Percentiles rank a stretch among this genome's conserved stretches.
These are phyloP conservation scores for Corbicula japonica DNA, from an alignment of 2,888 invertebrate species.

Conservation along the genomic window DNA sequence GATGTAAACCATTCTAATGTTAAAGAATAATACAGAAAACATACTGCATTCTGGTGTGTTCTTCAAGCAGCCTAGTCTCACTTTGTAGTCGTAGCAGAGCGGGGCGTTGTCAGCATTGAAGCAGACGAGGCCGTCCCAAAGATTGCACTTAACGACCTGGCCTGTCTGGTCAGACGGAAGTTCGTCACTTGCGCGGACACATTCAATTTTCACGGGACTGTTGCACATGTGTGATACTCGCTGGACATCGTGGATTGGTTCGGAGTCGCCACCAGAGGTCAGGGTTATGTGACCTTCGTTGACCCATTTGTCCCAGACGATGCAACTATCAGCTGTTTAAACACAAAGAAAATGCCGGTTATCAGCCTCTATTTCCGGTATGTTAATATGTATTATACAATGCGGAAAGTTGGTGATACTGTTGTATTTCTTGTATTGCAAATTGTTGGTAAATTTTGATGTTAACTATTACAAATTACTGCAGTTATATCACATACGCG, in stretches of 20 bases:
- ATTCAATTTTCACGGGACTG: conserved; percentile 81
- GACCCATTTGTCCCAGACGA: conserved; percentile 82
- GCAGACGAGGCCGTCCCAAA: conserved; percentile 92
- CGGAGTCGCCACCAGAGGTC: conserved; percentile 78
- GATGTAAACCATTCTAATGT: too few species aligned
- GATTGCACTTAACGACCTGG: conserved; percentile 80
- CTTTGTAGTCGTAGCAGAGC: conserved; percentile 79
- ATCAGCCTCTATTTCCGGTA: too few species aligned
- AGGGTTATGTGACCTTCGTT: conserved; percentile 77
- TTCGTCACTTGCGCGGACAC: conserved; percentile 77
- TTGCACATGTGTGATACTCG: conserved; percentile 70
- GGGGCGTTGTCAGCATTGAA: conserved; percentile 81
- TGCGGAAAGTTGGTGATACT: too few species aligned
- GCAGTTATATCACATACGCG: too few species aligned
- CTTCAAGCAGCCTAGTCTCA: conserved; percentile 77
- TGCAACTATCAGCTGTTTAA: conserved; percentile 73
- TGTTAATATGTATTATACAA: too few species aligned
- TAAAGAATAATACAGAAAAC: conserved; percentile 42
- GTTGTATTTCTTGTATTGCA: too few species aligned
- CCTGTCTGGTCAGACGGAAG: conserved; percentile 71
- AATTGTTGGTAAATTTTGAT: too few species aligned
- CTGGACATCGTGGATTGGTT: conserved; percentile 79
- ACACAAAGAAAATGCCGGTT: too few species aligned
- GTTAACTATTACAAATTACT: too few species aligned
- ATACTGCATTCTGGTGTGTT: conserved; percentile 77